phyloP scores from a whole-genome alignment of 1,140 invertebrate genomes.

The Trachelipus rathkii region DNA sequence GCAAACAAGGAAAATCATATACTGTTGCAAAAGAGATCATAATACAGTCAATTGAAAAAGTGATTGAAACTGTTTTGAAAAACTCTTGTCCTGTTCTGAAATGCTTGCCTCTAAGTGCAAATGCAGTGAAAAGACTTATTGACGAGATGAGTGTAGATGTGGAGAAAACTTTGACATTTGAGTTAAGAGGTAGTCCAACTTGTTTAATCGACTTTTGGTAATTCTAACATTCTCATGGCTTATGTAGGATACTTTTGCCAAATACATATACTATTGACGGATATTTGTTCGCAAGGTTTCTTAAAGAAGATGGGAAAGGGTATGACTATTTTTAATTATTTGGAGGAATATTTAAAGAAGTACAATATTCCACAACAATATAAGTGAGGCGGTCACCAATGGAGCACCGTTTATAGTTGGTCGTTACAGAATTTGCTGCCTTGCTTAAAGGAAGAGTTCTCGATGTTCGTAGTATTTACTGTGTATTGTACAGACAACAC shows the following conservation, averaged over 20 bases:
- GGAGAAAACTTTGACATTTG: slow-evolving; percentile 35
- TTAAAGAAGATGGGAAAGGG: slow-evolving; percentile 28
- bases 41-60: slow-evolving; percentile 18
- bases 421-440: slow-evolving; percentile 45
- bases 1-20: no score
- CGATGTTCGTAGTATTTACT: slow-evolving; percentile 29
- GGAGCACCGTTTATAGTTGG: slow-evolving; percentile 47
- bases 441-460: slow-evolving; percentile 47
- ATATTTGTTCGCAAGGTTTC: slow-evolving; percentile 31
- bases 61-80: slow-evolving; percentile 31
- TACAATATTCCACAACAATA: slow-evolving; percentile 45
- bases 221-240: slow-evolving; percentile 22
- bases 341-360: slow-evolving; percentile 47
- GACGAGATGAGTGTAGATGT: slow-evolving; percentile 35
- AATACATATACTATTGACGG: slow-evolving; percentile 31
- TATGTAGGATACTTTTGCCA: slow-evolving; percentile 31
- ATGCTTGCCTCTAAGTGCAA: slow-evolving; percentile 26
- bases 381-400: slow-evolving; percentile 48
- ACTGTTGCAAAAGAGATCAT: neutral
- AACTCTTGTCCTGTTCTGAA: slow-evolving; percentile 31
- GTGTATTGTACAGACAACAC: no score
- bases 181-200: slow-evolving; percentile 25
- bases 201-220: slow-evolving; percentile 33
- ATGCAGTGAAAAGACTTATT: slow-evolving; percentile 23
- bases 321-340: slow-evolving; percentile 31